Evolutionary conservation across 2,888 invertebrate species (phyloP).

Genomic region (Cylloceria caligata): DNA sequence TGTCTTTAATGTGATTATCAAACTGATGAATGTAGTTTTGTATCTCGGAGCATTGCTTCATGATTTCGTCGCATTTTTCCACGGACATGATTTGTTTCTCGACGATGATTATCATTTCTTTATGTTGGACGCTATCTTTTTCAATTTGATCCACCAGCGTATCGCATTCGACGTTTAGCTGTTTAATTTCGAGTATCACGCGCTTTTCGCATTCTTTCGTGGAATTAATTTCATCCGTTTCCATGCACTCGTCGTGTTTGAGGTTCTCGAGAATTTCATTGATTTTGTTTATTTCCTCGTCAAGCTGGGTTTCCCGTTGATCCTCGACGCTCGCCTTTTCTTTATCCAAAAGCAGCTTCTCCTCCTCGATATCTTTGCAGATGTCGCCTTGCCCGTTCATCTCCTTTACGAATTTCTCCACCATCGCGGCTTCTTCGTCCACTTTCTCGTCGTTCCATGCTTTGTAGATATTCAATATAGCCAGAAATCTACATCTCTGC

Average conservation of each 20-base stretch:
- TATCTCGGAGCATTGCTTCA: constrained; percentile 74
- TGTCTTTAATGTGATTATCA: constrained; percentile 77
- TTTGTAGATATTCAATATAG: constrained; percentile 75
- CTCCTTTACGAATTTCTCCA: constrained; percentile 74
- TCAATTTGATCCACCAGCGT: constrained; percentile 69
- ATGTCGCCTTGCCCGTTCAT: constrained; percentile 74
- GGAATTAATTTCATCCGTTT: constrained; percentile 62
- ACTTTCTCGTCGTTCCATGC: constrained; percentile 79
- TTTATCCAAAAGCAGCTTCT: constrained; percentile 65
- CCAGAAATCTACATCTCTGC: constrained; percentile 68
- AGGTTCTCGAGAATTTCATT: constrained; percentile 66
- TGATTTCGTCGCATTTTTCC: constrained; percentile 75
- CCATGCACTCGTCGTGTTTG: constrained; percentile 69
- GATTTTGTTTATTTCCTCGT: constrained; percentile 65
- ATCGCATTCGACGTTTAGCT: constrained; percentile 66
- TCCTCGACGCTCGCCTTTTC: constrained; percentile 51
- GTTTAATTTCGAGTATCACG: constrained; percentile 69
- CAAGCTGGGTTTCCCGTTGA: constrained; percentile 59
- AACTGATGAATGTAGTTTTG: constrained; percentile 75
- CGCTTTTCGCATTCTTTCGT: constrained; percentile 70
- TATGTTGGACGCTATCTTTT: constrained; percentile 61
- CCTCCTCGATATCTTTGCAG: constrained; percentile 68
- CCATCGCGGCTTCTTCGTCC: constrained; percentile 76
- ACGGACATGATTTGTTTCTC: constrained; percentile 78
- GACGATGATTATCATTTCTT: constrained; percentile 73